phyloP scores from a whole-genome alignment of 1,140 invertebrate species.

The Eurosta solidaginis region DNA sequence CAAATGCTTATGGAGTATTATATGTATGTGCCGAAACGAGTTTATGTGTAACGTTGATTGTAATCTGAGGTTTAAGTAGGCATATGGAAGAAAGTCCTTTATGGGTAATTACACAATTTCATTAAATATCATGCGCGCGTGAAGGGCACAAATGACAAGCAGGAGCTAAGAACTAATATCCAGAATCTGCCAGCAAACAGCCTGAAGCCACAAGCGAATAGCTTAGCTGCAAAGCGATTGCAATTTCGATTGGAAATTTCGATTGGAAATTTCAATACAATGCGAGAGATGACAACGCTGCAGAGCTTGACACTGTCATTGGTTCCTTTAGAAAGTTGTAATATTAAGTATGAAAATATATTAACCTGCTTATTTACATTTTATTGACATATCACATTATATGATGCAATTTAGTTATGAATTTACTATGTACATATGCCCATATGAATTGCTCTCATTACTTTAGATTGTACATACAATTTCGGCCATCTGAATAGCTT shows the following conservation, averaged over 20 bases:
- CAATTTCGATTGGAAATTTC: slow-evolving; percentile 1
- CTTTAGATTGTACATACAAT: too few relatives aligned
- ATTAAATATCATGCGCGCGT: background rate
- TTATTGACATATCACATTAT: too few relatives aligned
- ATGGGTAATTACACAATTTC: slow-evolving; percentile 31
- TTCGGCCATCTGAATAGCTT: too few relatives aligned
- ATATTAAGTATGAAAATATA: background rate
- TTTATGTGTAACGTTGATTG: background rate
- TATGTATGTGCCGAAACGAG: background rate
- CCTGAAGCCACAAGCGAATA: background rate
- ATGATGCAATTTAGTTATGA: too few relatives aligned
- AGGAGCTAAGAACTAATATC: too few relatives aligned
- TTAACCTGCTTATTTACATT: background rate
- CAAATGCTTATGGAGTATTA: background rate
- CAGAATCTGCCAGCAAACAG: background rate
- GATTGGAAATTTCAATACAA: background rate
- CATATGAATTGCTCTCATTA: too few relatives aligned
- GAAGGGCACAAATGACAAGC: background rate
- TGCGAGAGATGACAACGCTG: background rate
- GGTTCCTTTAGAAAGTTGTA: background rate
- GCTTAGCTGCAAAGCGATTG: background rate
- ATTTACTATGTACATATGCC: too few relatives aligned
- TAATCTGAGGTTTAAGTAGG: background rate
- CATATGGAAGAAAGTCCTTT: slow-evolving; percentile 25
- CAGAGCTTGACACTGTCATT: background rate